phyloP scores from a whole-genome alignment of 1,140 invertebrate species.

The Zaprionus vittiger region DNA sequence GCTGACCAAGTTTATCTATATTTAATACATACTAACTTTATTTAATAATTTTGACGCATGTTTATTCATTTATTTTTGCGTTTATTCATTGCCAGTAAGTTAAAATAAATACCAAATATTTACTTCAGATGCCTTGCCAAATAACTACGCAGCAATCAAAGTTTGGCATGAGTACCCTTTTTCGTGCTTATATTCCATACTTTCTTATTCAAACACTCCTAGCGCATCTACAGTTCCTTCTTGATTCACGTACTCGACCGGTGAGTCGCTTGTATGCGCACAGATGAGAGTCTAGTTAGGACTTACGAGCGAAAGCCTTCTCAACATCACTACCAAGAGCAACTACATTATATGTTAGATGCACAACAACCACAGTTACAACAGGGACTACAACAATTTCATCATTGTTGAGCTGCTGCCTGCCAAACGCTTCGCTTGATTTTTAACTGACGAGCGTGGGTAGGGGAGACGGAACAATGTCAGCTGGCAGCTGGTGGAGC shows the following conservation, averaged over 20 bases:
- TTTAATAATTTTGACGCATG: too few species aligned
- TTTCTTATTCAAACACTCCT: too few species aligned
- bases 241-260: neutral
- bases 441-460: neutral
- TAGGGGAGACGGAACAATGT: slow-evolving; percentile 7
- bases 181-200: too few species aligned
- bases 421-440: slow-evolving; percentile 3
- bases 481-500: slow-evolving; percentile 19
- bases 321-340: neutral
- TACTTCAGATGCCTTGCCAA: too few species aligned
- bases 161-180: too few species aligned
- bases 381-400: slow-evolving; percentile 11
- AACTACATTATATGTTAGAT: neutral
- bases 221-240: too few species aligned
- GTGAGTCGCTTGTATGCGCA: neutral
- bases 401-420: slow-evolving; percentile 11
- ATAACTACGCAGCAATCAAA: too few species aligned
- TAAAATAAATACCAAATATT: too few species aligned
- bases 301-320: neutral
- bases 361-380: neutral
- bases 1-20: too few species aligned
- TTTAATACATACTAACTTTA: too few species aligned
- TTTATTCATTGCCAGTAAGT: too few species aligned
- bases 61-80: too few species aligned
- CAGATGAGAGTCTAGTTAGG: neutral